phyloP scores from a whole-genome alignment of 2,113 vertebrate genomes.

The Caretta caretta region DNA sequence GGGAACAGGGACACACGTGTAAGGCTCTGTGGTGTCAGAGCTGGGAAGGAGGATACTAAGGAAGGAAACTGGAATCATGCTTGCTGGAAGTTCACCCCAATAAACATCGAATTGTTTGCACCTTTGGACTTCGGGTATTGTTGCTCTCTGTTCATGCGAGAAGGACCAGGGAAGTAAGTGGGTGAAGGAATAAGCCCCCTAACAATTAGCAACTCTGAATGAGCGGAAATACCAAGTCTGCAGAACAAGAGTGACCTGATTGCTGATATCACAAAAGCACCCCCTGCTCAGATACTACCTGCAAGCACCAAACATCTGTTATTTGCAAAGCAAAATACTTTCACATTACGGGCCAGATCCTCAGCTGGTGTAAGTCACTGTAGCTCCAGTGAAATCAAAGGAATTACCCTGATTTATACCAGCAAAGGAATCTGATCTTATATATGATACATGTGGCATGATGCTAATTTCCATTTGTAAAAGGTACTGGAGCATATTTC shows the following conservation, averaged over 20 bases:
- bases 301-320: not conserved
- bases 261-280: not conserved
- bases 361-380: not conserved
- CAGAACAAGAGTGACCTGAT: not conserved
- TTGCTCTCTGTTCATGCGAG: too few species aligned
- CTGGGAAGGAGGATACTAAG: too few species aligned
- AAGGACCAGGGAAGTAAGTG: too few species aligned
- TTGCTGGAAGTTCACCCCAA: too few species aligned
- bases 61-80: too few species aligned
- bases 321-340: not conserved
- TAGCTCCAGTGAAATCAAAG: too few species aligned
- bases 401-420: fast-evolving
- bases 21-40: too few species aligned
- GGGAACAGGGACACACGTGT: too few species aligned
- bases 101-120: too few species aligned
- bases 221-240: not conserved
- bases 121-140: too few species aligned
- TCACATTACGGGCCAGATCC: not conserved
- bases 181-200: too few species aligned
- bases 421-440: not conserved
- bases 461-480: not conserved
- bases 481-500: not conserved
- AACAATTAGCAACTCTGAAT: not conserved
- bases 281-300: not conserved
- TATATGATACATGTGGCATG: not conserved